These are phyloP conservation scores for Hycleus phaleratus DNA, from an alignment of 1,140 invertebrate species.

Conservation along the genomic window DNA sequence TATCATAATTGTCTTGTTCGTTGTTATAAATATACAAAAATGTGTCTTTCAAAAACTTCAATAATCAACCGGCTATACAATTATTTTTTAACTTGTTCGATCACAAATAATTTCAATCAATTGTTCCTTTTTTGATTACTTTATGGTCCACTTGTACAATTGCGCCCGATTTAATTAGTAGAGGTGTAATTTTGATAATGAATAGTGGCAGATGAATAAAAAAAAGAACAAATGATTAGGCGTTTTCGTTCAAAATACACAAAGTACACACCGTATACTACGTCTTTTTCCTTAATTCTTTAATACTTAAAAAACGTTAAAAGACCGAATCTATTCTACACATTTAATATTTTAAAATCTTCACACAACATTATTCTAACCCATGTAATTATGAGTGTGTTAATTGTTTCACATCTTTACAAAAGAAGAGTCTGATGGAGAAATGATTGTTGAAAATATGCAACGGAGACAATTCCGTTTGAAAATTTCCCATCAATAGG, in stretches of 20 bases:
- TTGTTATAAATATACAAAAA: constrained; percentile 30
- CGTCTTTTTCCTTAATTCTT: background rate
- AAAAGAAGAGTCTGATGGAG: too few relatives aligned
- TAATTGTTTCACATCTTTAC: too few relatives aligned
- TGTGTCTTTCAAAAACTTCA: constrained; percentile 3
- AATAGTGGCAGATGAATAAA: background rate
- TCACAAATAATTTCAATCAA: background rate
- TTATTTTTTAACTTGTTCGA: background rate
- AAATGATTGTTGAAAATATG: too few relatives aligned
- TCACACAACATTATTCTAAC: constrained; percentile 6
- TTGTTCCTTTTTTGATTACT: background rate
- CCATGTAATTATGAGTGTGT: too few relatives aligned
- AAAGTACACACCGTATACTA: constrained; percentile 27
- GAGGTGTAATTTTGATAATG: background rate
- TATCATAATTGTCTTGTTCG: constrained; percentile 20
- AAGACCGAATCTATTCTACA: constrained; percentile 24
- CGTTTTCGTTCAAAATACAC: constrained; percentile 16
- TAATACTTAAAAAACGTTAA: constrained; percentile 8
- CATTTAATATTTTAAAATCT: constrained; percentile 19
- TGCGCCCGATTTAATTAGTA: too few relatives aligned
- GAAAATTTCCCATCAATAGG: too few relatives aligned
- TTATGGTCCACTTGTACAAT: too few relatives aligned
- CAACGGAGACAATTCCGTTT: too few relatives aligned
- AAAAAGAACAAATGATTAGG: constrained; percentile 9
- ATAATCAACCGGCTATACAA: constrained; percentile 1